Conservation (phyloP, 2,888 invertebrate genomes). For the Ochropacha duplaris region DNA sequence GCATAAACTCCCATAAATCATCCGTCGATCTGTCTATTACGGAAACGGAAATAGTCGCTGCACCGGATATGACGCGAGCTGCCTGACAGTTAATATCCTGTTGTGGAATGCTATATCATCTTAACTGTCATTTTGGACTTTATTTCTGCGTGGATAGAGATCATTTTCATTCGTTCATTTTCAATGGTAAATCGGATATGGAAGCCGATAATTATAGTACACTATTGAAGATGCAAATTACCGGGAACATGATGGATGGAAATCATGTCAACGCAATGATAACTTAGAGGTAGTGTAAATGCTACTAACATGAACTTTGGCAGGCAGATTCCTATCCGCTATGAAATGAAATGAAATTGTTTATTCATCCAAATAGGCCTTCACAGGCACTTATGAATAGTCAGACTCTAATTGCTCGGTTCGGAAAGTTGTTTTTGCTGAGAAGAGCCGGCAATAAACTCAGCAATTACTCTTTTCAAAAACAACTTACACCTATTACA, state of each 20-base stretch:
- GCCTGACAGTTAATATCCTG: slow-evolving; percentile 64
- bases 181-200: background rate
- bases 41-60: slow-evolving; percentile 65
- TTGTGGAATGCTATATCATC: slow-evolving; percentile 29
- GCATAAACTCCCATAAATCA: slow-evolving; percentile 38
- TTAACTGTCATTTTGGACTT: slow-evolving; percentile 6
- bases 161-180: slow-evolving; percentile 1
- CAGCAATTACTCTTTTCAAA: no score
- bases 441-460: no score
- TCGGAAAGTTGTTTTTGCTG: no score
- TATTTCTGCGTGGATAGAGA: slow-evolving; percentile 6
- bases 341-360: no score
- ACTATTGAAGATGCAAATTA: background rate
- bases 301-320: no score
- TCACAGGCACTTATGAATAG: no score
- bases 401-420: no score
- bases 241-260: background rate
- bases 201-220: background rate
- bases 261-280: background rate
- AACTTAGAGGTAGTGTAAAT: no score
- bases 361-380: no score
- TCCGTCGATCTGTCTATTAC: slow-evolving; percentile 27
- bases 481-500: no score
- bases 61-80: slow-evolving; percentile 65
- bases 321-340: no score